Conservation (phyloP, 2,888 invertebrate genomes). For the Fragum whitleyi region DNA sequence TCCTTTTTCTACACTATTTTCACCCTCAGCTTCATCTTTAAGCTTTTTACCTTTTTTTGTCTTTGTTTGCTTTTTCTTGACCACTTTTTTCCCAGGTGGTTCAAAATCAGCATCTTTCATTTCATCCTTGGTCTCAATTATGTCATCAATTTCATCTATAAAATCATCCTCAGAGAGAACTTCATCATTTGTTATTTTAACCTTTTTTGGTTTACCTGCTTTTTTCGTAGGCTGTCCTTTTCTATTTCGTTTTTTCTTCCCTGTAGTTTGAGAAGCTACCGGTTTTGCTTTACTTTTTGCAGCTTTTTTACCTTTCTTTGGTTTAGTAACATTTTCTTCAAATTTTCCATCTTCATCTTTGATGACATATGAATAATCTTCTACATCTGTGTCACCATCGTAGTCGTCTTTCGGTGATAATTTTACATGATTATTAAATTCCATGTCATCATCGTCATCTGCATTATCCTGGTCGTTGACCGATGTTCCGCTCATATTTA, state of each 20-base stretch:
- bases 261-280: background rate
- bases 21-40: background rate
- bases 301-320: conserved; percentile 10
- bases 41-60: background rate
- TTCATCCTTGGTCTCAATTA: background rate
- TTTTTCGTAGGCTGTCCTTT: conserved; percentile 8
- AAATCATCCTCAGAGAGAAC: background rate
- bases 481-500: background rate
- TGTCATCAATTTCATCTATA: background rate
- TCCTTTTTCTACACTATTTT: background rate
- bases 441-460: conserved; percentile 18
- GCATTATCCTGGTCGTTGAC: conserved; percentile 26
- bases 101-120: conserved; percentile 28
- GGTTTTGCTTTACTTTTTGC: background rate
- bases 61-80: background rate
- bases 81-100: background rate
- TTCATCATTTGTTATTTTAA: conserved; percentile 3
- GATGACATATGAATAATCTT: conserved; percentile 33
- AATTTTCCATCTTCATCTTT: conserved; percentile 1
- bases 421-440: background rate
- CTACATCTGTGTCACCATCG: conserved; percentile 48
- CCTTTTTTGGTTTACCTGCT: background rate
- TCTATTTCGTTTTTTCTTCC: background rate
- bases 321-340: background rate
- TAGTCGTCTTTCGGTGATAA: conserved; percentile 40